Evolutionary conservation across 2,888 invertebrate genomes (phyloP).

Genomic region (Mesopsocus fuscifrons): DNA sequence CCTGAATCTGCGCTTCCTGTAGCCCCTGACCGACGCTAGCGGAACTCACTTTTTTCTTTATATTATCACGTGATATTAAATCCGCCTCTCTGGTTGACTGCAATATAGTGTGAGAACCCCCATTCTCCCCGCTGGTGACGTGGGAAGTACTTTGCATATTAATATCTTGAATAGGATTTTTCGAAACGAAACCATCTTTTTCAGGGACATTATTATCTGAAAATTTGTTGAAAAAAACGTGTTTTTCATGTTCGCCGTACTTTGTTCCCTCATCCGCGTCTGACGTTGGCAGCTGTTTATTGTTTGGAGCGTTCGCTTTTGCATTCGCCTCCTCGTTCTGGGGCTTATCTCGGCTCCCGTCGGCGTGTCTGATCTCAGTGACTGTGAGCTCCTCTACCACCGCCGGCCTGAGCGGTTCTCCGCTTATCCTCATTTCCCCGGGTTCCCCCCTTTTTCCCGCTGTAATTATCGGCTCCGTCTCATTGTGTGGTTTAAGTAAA

Average conservation of each 20-base stretch:
- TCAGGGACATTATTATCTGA: background rate
- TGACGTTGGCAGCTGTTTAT: too few species aligned
- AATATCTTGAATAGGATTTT: background rate
- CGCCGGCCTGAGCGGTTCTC: background rate
- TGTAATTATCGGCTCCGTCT: background rate
- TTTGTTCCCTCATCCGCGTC: background rate
- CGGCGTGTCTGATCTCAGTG: background rate
- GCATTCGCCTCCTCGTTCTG: background rate
- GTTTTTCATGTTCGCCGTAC: background rate
- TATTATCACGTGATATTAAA: too few species aligned
- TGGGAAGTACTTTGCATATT: background rate
- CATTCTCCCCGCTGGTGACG: background rate
- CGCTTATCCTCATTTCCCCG: too few species aligned
- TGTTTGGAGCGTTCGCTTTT: background rate
- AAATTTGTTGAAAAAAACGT: slow-evolving; percentile 2
- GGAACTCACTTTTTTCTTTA: too few species aligned
- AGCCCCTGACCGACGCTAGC: background rate
- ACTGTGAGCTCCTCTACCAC: background rate
- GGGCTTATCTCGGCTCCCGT: too few species aligned
- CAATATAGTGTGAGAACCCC: background rate
- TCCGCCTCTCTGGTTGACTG: too few species aligned
- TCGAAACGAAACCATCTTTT: background rate
- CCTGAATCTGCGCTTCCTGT: background rate
- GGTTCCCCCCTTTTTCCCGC: too few species aligned
- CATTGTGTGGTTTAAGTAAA: background rate